Evolutionary conservation across 1,140 invertebrate genomes (phyloP).

Genomic region (Tachypleus tridentatus): DNA sequence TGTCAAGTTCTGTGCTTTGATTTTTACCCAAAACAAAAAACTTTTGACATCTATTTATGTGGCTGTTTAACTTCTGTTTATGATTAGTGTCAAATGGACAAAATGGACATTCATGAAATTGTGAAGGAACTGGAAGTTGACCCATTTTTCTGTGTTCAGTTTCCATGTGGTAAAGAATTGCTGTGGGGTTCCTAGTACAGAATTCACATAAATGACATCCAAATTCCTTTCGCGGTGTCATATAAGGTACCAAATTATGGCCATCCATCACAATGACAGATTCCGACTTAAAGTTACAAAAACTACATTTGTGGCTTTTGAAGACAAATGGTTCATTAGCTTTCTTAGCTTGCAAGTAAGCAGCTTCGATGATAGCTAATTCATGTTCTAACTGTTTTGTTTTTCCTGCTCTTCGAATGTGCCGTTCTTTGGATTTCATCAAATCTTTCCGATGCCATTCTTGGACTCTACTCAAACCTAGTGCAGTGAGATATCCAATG

Average conservation of each 20-base stretch:
- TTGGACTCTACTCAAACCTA: conserved; percentile 80
- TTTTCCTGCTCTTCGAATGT: conserved; percentile 40
- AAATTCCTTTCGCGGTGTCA: conserved; percentile 53
- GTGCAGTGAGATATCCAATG: conserved; percentile 74
- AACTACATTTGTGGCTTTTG: conserved; percentile 68
- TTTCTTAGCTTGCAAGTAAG: conserved; percentile 38
- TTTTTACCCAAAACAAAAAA: conserved; percentile 79
- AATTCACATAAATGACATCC: conserved; percentile 73
- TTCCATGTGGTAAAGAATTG: conserved; percentile 85
- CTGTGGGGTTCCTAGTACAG: conserved; percentile 66
- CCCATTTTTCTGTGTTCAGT: conserved; percentile 70
- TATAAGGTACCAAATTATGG: conserved; percentile 84
- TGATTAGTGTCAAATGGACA: conserved; percentile 91
- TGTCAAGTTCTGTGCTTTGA: conserved; percentile 66
- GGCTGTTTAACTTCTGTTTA: conserved; percentile 80
- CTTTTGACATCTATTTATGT: conserved; percentile 76
- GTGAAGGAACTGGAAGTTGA: conserved; percentile 65
- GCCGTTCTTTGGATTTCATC: conserved; percentile 69
- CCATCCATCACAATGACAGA: conserved; percentile 71
- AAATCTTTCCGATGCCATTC: conserved; percentile 86
- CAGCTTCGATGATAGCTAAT: conserved; percentile 72
- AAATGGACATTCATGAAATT: conserved; percentile 79
- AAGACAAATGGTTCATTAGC: conserved; percentile 67
- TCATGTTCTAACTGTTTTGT: conserved; percentile 58
- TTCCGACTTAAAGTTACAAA: conserved; percentile 86